These are phyloP conservation scores for Arctopsyche grandis DNA, from an alignment of 1,140 invertebrate species.

Conservation along the genomic window DNA sequence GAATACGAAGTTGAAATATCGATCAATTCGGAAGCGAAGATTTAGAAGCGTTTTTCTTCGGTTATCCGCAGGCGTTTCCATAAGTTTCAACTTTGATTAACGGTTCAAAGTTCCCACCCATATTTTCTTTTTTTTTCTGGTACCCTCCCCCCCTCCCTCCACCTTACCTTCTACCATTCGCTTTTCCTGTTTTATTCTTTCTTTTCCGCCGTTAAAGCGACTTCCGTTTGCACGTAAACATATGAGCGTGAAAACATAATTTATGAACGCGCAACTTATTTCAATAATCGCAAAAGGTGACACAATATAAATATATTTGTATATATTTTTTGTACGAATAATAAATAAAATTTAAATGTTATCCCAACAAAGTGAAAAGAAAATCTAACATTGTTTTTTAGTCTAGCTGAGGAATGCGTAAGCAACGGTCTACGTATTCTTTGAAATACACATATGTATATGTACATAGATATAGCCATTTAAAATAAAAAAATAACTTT, in stretches of 20 bases:
- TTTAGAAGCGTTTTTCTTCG: constrained; percentile 25
- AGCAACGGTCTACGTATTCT: too few relatives aligned
- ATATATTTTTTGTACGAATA: background rate
- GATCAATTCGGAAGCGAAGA: constrained; percentile 15
- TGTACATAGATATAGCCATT: too few relatives aligned
- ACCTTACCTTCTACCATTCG: background rate
- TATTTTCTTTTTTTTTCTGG: background rate
- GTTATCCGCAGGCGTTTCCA: constrained; percentile 23
- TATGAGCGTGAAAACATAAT: constrained; percentile 23
- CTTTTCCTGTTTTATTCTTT: background rate
- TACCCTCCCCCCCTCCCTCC: background rate
- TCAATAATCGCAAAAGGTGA: constrained; percentile 5
- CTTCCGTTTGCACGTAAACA: constrained; percentile 19
- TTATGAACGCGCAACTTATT: constrained; percentile 26
- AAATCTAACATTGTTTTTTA: too few relatives aligned
- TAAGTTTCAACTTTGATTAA: constrained; percentile 32
- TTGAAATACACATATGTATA: too few relatives aligned
- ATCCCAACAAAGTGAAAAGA: too few relatives aligned
- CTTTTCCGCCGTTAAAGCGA: background rate
- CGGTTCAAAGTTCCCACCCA: constrained; percentile 24
- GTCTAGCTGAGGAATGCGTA: too few relatives aligned
- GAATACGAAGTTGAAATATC: constrained; percentile 5
- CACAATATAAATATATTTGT: background rate
- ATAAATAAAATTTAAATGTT: constrained; percentile 5
- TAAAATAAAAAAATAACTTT: too few relatives aligned